Evolutionary conservation across 2,888 invertebrate genomes (phyloP), one percentile per base, ranked within the genome.

Genomic region (Notodonta dromedarius): DNA sequence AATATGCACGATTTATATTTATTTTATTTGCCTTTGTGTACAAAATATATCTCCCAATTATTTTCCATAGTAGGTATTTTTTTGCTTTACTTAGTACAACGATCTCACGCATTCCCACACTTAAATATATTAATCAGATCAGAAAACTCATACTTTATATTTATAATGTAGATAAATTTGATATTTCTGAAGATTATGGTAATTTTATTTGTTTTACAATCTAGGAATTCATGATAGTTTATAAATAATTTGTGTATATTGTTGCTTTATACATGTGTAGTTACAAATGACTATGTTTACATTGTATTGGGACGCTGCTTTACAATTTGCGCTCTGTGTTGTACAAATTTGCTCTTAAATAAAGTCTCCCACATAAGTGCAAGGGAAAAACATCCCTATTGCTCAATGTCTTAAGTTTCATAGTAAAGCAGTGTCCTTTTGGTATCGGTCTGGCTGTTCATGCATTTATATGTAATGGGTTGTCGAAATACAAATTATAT

Each of bases 401-500:
- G 32, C 52, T 52, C 52, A 52, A 58, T 9, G 56, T 51, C 59
- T 56, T 9, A 48, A 14, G 42, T 42, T 42, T 64, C 57, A 63
- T 73, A 70, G 78, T 83, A 74, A 80, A 84, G 70, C 80, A 78
- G 77, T 84, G 79, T 83, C 77, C 70, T 62, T 77, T 54, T 78
- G 83, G 84, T 82, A 80, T 81, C 82, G 84, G 81, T 85, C 74
- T 87, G 88, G 87, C 87, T 89, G 85, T 85, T 87, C 74, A 78
- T 86, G 86, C 87, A 83, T 90, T 86, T 83, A 85, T 67, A 46
- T 91, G 87, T 91, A 89, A 82, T 86, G 88, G 87, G 84, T 78
- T 91, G 86, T 88, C 74, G 88, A 92, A 92, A 93, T 93, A 93
- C 84, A 91, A 39, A 84, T 87, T 82, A 83, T 86, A 86, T 81